Conservation (phyloP, 2,888 invertebrate genomes). For the Drosophila helvetica region DNA sequence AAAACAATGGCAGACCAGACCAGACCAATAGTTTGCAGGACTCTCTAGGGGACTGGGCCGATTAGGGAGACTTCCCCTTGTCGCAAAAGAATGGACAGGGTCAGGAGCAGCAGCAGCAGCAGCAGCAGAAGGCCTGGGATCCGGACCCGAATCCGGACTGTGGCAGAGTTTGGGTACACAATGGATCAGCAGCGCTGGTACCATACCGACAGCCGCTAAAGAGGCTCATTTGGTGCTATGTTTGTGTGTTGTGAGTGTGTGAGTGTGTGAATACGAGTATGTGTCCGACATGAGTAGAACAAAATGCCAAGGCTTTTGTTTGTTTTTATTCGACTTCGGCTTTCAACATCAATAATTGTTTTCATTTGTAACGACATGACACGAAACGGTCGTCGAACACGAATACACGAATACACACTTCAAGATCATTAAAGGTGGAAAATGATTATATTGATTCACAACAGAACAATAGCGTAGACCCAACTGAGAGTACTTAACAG, state of each 20-base stretch:
- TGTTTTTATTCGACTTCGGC: constrained; percentile 63
- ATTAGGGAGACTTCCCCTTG: constrained; percentile 13
- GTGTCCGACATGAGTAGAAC: constrained; percentile 9
- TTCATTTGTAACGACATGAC: constrained; percentile 71
- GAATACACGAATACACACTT: constrained; percentile 49
- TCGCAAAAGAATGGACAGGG: constrained; percentile 16
- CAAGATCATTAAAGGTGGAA: constrained; percentile 66
- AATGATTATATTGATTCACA: constrained; percentile 68
- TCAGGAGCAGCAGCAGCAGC: background rate
- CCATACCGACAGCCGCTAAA: constrained; percentile 50
- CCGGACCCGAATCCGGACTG: background rate
- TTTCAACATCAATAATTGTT: constrained; percentile 72
- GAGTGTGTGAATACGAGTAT: constrained; percentile 19
- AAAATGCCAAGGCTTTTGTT: constrained; percentile 53
- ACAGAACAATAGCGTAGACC: constrained; percentile 57
- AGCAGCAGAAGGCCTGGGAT: constrained; percentile 9
- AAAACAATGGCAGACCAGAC: constrained; percentile 27
- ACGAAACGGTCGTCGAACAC: constrained; percentile 44
- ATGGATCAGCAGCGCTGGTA: constrained; percentile 7
- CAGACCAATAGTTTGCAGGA: constrained; percentile 11
- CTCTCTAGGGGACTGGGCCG: constrained; percentile 10
- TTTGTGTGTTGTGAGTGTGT: constrained; percentile 28
- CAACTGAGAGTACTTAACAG: constrained; percentile 70
- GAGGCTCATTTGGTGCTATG: constrained; percentile 57
- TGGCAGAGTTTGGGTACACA: constrained; percentile 16